These are phyloP conservation scores for Ibycter americanus DNA, from an alignment of 2,797 vertebrate genomes.

Conservation along the genomic window DNA sequence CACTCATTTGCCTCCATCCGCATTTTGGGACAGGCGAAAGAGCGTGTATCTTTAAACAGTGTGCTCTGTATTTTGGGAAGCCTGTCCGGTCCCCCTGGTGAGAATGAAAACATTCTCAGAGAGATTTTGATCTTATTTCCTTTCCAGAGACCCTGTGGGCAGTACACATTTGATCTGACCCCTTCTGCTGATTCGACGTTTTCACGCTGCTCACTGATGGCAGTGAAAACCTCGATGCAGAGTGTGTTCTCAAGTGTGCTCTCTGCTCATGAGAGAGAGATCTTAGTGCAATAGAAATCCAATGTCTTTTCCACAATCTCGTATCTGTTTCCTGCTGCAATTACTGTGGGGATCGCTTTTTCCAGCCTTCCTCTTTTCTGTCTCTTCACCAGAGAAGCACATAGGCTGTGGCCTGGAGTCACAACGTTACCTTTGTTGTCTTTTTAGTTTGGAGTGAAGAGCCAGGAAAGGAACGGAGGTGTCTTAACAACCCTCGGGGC, in stretches of 20 bases:
- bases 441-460: neutral
- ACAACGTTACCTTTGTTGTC: neutral
- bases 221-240: neutral
- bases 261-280: neutral
- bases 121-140: neutral
- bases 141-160: neutral
- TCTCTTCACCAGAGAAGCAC: neutral
- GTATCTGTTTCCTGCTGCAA: neutral
- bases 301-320: neutral
- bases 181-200: neutral
- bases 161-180: neutral
- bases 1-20: neutral
- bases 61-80: neutral
- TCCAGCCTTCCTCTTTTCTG: neutral
- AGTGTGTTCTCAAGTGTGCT: neutral
- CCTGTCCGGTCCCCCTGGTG: neutral
- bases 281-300: neutral
- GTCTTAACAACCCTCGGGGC: neutral
- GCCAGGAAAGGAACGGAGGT: neutral
- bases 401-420: neutral
- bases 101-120: neutral
- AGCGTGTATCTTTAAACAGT: neutral
- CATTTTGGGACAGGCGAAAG: neutral
- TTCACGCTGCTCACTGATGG: neutral
- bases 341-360: neutral